phyloP scores from a whole-genome alignment of 2,888 invertebrate genomes.

The Lasiommata megera region DNA sequence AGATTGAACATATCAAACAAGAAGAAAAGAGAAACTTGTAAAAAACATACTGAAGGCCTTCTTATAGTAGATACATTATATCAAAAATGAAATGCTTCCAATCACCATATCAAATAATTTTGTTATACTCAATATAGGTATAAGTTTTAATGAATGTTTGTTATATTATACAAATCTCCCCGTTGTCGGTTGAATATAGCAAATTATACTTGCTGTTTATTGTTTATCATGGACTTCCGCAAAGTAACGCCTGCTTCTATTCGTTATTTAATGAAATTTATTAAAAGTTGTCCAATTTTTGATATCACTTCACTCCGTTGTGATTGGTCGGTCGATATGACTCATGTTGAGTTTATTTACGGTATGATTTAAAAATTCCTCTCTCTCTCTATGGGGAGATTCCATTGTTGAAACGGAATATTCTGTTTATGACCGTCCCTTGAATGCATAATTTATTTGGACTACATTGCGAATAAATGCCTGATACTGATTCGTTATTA shows the following conservation, averaged over 20 bases:
- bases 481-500: neutral
- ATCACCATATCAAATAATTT: conserved; percentile 6
- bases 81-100: too few species aligned
- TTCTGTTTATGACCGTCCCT: conserved; percentile 24
- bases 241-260: too few species aligned
- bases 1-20: too few species aligned
- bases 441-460: conserved; percentile 16
- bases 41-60: too few species aligned
- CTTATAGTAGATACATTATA: too few species aligned
- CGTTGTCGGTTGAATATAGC: too few species aligned
- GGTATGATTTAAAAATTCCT: conserved; percentile 17
- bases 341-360: conserved; percentile 15
- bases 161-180: too few species aligned
- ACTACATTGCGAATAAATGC: neutral
- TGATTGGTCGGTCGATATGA: conserved; percentile 17
- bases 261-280: too few species aligned
- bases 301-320: conserved; percentile 17
- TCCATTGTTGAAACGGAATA: conserved; percentile 21
- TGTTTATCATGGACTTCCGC: too few species aligned
- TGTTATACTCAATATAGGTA: conserved; percentile 4
- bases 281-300: conserved; percentile 10
- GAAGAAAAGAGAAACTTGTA: too few species aligned
- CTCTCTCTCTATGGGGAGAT: conserved; percentile 20
- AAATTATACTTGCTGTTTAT: too few species aligned
- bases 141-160: too few species aligned